These are phyloP conservation scores for Entomyzon cyanotis DNA, from an alignment of 2,113 vertebrate species.

Conservation along the genomic window DNA sequence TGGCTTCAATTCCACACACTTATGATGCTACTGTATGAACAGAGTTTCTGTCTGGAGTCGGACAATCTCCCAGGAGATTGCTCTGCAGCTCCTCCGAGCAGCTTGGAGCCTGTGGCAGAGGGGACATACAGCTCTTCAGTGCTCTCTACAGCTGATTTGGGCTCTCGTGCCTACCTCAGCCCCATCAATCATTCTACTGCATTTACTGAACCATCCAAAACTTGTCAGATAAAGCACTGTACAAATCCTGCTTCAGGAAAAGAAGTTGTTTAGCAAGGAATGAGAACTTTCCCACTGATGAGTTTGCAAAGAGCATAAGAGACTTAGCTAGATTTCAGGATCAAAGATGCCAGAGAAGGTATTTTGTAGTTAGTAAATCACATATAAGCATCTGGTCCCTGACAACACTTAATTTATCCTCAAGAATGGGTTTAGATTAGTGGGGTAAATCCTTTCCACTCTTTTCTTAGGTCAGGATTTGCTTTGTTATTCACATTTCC, in stretches of 20 bases:
- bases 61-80: background rate
- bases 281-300: background rate
- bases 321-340: background rate
- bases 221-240: background rate
- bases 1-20: background rate
- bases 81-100: background rate
- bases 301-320: background rate
- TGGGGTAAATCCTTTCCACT: background rate
- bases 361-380: background rate
- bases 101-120: background rate
- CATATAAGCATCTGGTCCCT: background rate
- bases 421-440: background rate
- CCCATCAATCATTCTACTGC: background rate
- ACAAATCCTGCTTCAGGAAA: background rate
- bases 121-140: too few species aligned
- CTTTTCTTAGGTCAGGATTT: background rate
- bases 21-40: background rate
- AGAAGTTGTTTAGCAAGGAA: background rate
- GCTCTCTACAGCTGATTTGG: background rate
- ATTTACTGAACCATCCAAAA: background rate
- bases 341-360: background rate
- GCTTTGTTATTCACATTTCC: background rate
- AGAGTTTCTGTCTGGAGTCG: background rate
- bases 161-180: background rate
- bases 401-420: background rate